A percentile compares a stretch with the other conserved stretches of the same genome.
Conservation (phyloP, 2,113 vertebrate species). For the Corythornis vintsioides region DNA sequence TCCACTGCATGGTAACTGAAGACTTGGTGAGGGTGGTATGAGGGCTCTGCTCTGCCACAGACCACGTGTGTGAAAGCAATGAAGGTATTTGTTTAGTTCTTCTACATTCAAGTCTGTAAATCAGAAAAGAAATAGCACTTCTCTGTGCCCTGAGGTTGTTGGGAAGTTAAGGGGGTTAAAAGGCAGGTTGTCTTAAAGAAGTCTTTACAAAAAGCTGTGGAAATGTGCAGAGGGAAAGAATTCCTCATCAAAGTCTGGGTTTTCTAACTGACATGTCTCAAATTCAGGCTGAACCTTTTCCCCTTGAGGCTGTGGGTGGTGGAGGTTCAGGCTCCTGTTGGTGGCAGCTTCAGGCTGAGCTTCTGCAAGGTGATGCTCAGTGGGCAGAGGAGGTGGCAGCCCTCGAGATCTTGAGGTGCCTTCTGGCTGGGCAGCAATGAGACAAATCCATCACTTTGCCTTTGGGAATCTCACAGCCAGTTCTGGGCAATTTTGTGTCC, state of each 20-base stretch:
- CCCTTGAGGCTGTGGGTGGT: background rate
- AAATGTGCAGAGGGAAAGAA: background rate
- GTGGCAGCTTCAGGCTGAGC: background rate
- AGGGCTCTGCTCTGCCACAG: background rate
- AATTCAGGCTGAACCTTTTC: background rate
- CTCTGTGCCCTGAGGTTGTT: rapidly evolving
- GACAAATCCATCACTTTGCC: background rate
- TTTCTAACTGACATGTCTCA: background rate
- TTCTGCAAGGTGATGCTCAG: background rate
- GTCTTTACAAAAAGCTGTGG: background rate
- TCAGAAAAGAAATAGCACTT: background rate
- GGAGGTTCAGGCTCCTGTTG: rapidly evolving
- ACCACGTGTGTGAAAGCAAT: background rate
- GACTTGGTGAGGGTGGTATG: background rate
- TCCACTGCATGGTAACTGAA: rapidly evolving
- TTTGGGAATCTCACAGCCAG: background rate
- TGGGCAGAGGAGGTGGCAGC: background rate
- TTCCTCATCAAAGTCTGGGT: background rate
- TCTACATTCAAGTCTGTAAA: background rate
- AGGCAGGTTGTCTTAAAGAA: background rate
- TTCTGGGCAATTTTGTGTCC: background rate
- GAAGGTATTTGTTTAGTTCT: background rate
- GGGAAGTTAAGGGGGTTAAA: background rate
- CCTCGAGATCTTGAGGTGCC: rapidly evolving
- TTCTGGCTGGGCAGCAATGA: background rate